These are phyloP conservation scores for Eubasilissa splendida DNA, from an alignment of 2,888 invertebrate species.

Conservation along the genomic window DNA sequence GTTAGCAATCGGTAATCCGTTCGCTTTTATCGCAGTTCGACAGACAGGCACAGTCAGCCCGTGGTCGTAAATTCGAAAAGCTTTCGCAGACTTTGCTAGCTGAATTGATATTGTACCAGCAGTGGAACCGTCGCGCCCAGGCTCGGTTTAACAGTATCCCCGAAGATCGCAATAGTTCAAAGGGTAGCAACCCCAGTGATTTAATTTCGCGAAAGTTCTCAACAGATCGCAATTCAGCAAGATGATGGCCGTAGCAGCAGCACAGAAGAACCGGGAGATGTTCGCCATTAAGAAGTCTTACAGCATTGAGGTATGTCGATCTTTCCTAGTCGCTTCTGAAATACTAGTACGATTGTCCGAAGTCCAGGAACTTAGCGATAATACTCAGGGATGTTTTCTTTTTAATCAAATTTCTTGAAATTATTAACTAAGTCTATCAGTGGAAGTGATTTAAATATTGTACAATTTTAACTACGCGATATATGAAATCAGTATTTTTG, in stretches of 20 bases:
- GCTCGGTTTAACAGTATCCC: constrained; percentile 66
- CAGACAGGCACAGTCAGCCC: constrained; percentile 73
- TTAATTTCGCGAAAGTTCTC: constrained; percentile 29
- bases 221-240: constrained; percentile 61
- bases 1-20: constrained; percentile 74
- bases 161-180: constrained; percentile 59
- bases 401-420: too few relatives aligned
- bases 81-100: constrained; percentile 72
- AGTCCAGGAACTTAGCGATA: too few relatives aligned
- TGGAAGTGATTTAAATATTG: too few relatives aligned
- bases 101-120: constrained; percentile 66
- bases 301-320: constrained; percentile 90
- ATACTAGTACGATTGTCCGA: too few relatives aligned
- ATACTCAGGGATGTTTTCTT: too few relatives aligned
- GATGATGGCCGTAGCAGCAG: constrained; percentile 91
- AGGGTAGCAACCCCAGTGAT: constrained; percentile 47
- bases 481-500: too few relatives aligned
- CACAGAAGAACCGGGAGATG: constrained; percentile 95
- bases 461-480: too few relatives aligned
- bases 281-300: constrained; percentile 98
- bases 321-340: too few relatives aligned
- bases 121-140: constrained; percentile 70
- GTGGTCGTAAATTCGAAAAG: constrained; percentile 74
- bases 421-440: too few relatives aligned
- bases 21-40: constrained; percentile 69